Evolutionary conservation across 2,888 invertebrate genomes (phyloP).

Genomic region (Limnephilus lunatus): DNA sequence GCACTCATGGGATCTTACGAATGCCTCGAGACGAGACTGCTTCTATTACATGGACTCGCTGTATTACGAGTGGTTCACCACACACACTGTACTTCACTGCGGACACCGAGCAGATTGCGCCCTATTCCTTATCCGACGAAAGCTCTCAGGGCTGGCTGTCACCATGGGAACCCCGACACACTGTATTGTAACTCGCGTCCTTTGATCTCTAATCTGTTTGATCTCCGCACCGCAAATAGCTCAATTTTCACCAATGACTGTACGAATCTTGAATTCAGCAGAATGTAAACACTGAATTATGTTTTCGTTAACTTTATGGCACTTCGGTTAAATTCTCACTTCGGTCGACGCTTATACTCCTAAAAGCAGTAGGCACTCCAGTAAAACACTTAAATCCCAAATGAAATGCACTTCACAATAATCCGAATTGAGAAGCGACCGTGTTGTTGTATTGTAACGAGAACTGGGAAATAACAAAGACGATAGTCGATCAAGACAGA

Average conservation of each 20-base stretch:
- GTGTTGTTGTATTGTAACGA: not conserved
- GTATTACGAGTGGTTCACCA: conserved; percentile 55
- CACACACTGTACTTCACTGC: conserved; percentile 60
- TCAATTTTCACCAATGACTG: conserved; percentile 3
- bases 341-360: conserved; percentile 33
- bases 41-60: conserved; percentile 67
- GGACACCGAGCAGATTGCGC: not conserved
- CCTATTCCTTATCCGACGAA: not conserved
- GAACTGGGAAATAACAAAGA: not conserved
- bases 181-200: not conserved
- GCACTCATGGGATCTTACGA: conserved; percentile 60
- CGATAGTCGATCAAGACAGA: conserved; percentile 1
- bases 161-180: conserved; percentile 26
- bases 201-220: conserved; percentile 25
- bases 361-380: conserved; percentile 44
- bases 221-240: not conserved
- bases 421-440: conserved; percentile 15
- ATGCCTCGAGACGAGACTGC: conserved; percentile 47
- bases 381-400: conserved; percentile 43
- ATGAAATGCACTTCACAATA: conserved; percentile 20
- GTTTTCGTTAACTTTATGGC: conserved; percentile 34
- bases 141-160: conserved; percentile 36
- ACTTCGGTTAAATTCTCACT: conserved; percentile 47
- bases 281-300: conserved; percentile 11
- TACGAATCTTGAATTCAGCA: not conserved